Conservation (phyloP, 2,797 vertebrate genomes). For the Syncerus caffer region DNA sequence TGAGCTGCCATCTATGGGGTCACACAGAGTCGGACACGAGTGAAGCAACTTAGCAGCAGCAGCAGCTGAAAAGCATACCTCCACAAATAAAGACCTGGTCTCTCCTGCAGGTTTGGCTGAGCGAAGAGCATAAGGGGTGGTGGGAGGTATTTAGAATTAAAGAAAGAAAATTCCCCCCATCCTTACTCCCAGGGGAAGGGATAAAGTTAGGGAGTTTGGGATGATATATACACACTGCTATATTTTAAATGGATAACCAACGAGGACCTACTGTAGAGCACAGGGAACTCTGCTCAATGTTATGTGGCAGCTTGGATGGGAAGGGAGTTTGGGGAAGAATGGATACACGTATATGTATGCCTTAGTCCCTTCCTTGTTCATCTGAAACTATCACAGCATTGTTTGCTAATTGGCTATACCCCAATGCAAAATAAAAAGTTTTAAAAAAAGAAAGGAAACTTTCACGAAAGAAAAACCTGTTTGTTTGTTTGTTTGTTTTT, state of each 20-base stretch:
- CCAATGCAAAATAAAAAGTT: background rate
- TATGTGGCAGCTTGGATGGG: background rate
- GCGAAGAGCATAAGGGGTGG: background rate
- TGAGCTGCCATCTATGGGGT: no score
- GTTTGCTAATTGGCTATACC: background rate
- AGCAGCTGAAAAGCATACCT: background rate
- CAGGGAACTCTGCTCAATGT: background rate
- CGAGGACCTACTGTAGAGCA: background rate
- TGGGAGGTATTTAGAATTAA: background rate
- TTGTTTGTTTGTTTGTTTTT: background rate
- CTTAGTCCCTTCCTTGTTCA: background rate
- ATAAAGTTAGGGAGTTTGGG: background rate
- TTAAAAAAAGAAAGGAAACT: background rate
- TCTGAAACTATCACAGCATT: background rate
- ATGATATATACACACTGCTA: background rate
- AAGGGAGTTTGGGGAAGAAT: background rate
- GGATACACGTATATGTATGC: background rate
- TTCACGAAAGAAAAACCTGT: background rate
- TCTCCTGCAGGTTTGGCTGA: background rate
- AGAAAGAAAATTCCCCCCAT: background rate
- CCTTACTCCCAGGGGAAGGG: background rate
- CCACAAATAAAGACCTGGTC: background rate
- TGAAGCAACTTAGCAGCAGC: no score
- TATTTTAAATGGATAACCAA: background rate
- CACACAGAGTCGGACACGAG: no score